Conservation (phyloP, 2,113 vertebrate species). For the Centropus unirufus region DNA sequence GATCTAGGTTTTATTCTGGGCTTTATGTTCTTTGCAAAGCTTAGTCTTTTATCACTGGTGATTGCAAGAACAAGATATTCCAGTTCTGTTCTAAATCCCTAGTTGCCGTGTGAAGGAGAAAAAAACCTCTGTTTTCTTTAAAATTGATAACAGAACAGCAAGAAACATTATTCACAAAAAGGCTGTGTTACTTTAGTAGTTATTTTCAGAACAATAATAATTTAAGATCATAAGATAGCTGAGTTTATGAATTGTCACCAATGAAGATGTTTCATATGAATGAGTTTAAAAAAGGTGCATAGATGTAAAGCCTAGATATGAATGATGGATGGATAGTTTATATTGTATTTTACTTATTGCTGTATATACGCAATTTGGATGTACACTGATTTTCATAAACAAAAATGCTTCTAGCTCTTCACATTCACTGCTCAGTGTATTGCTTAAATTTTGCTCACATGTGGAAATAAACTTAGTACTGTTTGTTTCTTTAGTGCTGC, state of each 20-base stretch:
- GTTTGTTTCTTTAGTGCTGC: not conserved
- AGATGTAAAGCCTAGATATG: not conserved
- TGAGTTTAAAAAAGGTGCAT: not conserved
- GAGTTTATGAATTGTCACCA: not conserved
- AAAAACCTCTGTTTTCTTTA: not conserved
- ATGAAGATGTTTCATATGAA: not conserved
- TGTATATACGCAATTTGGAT: not conserved
- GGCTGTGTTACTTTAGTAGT: not conserved
- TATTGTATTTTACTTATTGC: not conserved
- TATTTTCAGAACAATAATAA: not conserved
- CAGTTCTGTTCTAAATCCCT: not conserved
- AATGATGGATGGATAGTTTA: not conserved
- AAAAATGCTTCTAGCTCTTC: not conserved
- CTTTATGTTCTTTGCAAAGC: not conserved
- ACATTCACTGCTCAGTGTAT: not conserved
- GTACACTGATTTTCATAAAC: not conserved
- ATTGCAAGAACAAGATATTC: not conserved
- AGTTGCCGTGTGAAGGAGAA: rapidly evolving
- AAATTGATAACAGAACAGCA: not conserved
- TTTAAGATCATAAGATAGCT: not conserved
- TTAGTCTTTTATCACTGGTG: not conserved
- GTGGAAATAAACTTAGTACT: not conserved
- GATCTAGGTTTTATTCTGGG: not conserved
- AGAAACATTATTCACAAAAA: not conserved
- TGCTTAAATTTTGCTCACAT: not conserved